Base-by-base conservation (phyloP, 2,797 vertebrate genomes). In the Takifugu rubripes region DNA sequence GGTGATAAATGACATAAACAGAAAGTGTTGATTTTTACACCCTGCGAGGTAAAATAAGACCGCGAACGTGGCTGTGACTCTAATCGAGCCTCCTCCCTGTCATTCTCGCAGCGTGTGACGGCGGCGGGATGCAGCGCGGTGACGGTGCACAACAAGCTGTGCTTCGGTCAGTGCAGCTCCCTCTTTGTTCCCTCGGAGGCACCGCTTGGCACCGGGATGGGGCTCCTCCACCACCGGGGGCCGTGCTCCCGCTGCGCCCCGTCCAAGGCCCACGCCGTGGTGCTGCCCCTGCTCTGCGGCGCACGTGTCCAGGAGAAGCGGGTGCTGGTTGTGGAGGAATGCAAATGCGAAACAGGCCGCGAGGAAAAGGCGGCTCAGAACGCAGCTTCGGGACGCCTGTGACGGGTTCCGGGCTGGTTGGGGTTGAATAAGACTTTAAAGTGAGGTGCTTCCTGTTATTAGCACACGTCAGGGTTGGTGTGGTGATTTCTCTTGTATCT, bases 101-200 rank as follows among this genome's bases (percentile, higher is more conserved):
- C 61, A 5, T 59, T 56, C 44, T 58, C 54, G 6, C 85, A 93
- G 92, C 85, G 52, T 27, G 83, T 93, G 65, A 85, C 84, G 2
- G 84, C 86, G 27, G 79, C 85, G 0, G 91, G 88, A 50, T 92
- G 91, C 16, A 68, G 86, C 54, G 57, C 84, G 0, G 78, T 91
- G 31, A 87, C 75, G 0, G 77, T 93, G 49, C 84, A 86, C 81
- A 93, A 93, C 81, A 87, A 88, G 58, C 77, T 93, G 80, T 93
- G 92, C 60, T 92, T 89, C 49, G 91, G 91, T 44, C 89, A 90
- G 81, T 92, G 92, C 89, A 90, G 77, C 78, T 93, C 92, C 36
- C 81, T 93, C 74, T 93, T 90, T 52, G 78, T 93, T 47, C 92
- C 91, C 0, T 68, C 82, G 0, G 85, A 74, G 5, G 87, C 52